Evolutionary conservation across 2,113 vertebrate species (phyloP).

Genomic region (Engystomops pustulosus): DNA sequence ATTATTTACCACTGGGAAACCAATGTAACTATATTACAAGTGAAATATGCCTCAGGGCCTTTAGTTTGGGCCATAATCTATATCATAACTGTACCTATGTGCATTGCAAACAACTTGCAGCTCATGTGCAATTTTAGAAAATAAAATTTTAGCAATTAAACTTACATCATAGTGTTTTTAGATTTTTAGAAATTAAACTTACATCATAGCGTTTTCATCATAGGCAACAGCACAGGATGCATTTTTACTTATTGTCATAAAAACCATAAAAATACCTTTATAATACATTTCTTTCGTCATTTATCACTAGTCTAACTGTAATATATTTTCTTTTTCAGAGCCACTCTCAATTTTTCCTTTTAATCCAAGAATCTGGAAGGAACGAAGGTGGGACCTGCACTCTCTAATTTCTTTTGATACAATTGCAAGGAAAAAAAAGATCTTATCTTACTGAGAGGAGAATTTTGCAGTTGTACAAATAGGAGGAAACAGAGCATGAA

Average conservation of each 20-base stretch:
- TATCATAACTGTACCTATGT: no score
- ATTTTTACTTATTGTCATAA: not conserved
- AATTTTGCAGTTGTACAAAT: slow-evolving; percentile 22
- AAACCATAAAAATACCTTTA: no score
- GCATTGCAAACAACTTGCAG: no score
- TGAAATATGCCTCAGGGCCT: no score
- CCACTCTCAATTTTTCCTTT: not conserved
- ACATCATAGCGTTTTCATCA: no score
- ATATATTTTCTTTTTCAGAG: not conserved
- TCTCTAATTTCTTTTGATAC: slow-evolving; percentile 2
- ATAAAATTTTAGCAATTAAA: no score
- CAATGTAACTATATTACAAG: no score
- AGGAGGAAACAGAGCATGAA: slow-evolving; percentile 53
- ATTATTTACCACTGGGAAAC: no score
- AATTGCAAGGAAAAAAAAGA: slow-evolving; percentile 1
- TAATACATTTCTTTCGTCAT: not conserved
- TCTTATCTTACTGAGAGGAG: slow-evolving; percentile 29
- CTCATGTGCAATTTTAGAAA: no score
- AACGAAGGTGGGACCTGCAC: not conserved
- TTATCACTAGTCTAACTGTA: not conserved
- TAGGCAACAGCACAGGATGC: not conserved
- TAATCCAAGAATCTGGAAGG: not conserved
- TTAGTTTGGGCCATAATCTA: no score
- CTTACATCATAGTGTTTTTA: no score
- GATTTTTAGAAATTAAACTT: no score